Evolutionary conservation across 2,888 invertebrate genomes (phyloP), one percentile per base, ranked within the genome.

Genomic region (Agriopis leucophaearia): DNA sequence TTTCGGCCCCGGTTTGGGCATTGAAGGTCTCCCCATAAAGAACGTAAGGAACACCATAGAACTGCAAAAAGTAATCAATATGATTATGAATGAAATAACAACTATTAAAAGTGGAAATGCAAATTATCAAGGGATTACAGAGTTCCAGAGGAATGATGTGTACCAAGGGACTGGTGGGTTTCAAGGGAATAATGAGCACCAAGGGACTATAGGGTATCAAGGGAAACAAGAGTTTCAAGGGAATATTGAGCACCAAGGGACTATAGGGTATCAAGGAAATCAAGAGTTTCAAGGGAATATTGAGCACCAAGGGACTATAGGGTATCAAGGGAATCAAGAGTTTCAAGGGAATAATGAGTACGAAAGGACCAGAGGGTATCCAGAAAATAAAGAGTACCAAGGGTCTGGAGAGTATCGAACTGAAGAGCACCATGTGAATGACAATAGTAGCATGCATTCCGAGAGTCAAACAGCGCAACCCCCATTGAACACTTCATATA

Each of bases 21-120:
- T 96, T 5, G 96, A 97, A 77, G 98, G 82, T 5, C 51, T 57
- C 9, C 75, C 80, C 0, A 36, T 83, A 56, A 74, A 70, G 35
- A 74, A 71, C 0, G 68, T 83, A 1, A 71, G 80, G 38, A 58
- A 67, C 13, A 15, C 59, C 0, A 40, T 79, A 0, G 81, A 82
- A 58, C 0, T 76, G 0, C 71, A 74, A 35, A 72, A 75, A 3
- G 8, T 75, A 0, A 77, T 78, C 59, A 51, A 73, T n/a, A 44
- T 70, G 0, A 8, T 80, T 7, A 54, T 67, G 15, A n/a, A 70
- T 10, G 74, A 78, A 51, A 40, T 72, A 2, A 18, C 61, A 0
- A 70, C 56, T 45, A 3, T 75, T 3, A 56, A 27, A 56, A 13
- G 12, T 55, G n/a, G 6, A 13, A 50, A 50, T 27, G 36, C 36